phyloP scores from a whole-genome alignment of 1,140 invertebrate species.

The silkworm (Bombyx mori) region DNA sequence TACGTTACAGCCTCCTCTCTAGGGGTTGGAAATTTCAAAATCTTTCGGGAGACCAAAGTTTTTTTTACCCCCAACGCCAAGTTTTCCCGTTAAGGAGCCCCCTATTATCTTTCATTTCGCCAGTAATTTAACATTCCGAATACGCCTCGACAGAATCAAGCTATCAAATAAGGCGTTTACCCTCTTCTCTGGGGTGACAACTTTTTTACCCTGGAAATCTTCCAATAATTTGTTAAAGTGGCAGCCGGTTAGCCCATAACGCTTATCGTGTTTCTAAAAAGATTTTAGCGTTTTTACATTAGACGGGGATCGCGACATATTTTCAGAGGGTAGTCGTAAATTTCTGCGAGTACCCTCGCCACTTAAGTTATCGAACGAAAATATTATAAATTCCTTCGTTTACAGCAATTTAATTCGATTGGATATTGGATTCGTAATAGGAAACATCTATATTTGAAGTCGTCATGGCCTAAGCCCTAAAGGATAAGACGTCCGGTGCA shows the following conservation, averaged over 20 bases:
- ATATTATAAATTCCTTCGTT: no score
- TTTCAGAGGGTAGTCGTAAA: constrained; percentile 14
- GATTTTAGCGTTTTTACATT: constrained; percentile 39
- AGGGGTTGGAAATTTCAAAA: constrained; percentile 46
- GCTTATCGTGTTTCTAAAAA: constrained; percentile 59
- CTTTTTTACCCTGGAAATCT: constrained; percentile 58
- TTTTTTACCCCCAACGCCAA: constrained; percentile 31
- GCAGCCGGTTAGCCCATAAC: constrained; percentile 59
- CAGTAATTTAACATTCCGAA: constrained; percentile 65
- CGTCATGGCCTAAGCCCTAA: no score
- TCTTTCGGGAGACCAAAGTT: constrained; percentile 55
- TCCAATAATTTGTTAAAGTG: constrained; percentile 67
- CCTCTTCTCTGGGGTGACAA: constrained; percentile 53
- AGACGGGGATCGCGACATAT: constrained; percentile 21
- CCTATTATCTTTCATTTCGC: constrained; percentile 68
- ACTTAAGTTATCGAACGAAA: not conserved
- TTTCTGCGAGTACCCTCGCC: not conserved
- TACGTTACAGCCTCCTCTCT: constrained; percentile 38
- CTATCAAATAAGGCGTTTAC: constrained; percentile 58
- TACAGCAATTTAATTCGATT: no score
- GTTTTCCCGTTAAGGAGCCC: constrained; percentile 41
- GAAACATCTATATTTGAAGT: no score
- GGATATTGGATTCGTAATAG: no score
- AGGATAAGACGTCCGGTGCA: no score
- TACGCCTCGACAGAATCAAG: constrained; percentile 58